Evolutionary conservation across 1,140 invertebrate species (phyloP).

Genomic region (Rhynchophorus ferrugineus): DNA sequence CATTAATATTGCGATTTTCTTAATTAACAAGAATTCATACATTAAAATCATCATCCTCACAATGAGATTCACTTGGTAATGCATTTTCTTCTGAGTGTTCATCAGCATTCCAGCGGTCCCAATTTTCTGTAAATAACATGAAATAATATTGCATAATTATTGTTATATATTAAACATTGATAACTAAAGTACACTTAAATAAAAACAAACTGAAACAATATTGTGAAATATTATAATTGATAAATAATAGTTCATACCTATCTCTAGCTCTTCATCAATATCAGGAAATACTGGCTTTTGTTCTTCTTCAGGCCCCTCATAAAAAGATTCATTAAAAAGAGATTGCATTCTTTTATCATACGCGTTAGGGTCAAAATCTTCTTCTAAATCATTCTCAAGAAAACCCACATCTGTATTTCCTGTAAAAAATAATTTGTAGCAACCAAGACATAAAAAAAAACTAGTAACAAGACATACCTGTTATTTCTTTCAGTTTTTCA

Average conservation of each 20-base stretch:
- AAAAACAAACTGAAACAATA: too few species aligned
- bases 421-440: conserved; percentile 4
- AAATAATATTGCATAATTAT: too few species aligned
- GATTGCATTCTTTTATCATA: conserved; percentile 83
- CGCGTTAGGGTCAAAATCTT: conserved; percentile 88
- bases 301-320: conserved; percentile 60
- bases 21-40: too few species aligned
- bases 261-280: conserved; percentile 65
- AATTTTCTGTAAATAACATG: conserved; percentile 56
- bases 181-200: too few species aligned
- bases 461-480: conserved; percentile 46
- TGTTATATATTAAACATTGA: too few species aligned
- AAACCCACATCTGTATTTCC: conserved; percentile 26
- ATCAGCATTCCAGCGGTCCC: conserved; percentile 59
- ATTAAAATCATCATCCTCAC: conserved; percentile 76
- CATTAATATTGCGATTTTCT: neutral
- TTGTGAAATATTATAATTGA: too few species aligned
- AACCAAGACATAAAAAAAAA: neutral
- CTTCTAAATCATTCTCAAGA: conserved; percentile 61
- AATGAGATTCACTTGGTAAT: conserved; percentile 47
- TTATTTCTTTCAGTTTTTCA: conserved; percentile 79
- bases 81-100: conserved; percentile 26
- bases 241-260: too few species aligned
- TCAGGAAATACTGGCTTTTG: conserved; percentile 75
- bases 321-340: conserved; percentile 83